Evolutionary conservation across 1,140 invertebrate species (phyloP).

Genomic region (Agraylea sexmaculata): DNA sequence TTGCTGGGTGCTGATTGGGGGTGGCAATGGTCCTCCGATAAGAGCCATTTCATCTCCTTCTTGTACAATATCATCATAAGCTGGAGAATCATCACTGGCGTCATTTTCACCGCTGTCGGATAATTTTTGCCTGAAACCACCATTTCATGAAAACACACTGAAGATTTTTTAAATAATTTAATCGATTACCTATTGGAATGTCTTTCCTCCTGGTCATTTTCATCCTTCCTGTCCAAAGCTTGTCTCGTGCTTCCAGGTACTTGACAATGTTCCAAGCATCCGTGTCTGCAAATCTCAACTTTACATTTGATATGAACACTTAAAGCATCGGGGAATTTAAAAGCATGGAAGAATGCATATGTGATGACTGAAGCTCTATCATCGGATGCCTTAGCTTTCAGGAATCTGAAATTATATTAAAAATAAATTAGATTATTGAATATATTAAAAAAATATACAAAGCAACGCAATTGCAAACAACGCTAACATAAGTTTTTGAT

Average conservation of each 20-base stretch:
- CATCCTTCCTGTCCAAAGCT: constrained; percentile 47
- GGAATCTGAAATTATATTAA: constrained; percentile 42
- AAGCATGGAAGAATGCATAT: constrained; percentile 91
- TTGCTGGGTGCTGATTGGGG: constrained; percentile 9
- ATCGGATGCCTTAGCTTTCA: constrained; percentile 75
- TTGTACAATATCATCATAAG: constrained; percentile 53
- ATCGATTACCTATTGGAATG: constrained; percentile 18
- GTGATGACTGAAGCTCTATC: constrained; percentile 84
- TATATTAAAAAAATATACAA: too few species aligned
- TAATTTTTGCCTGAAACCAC: constrained; percentile 17
- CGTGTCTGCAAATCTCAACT: constrained; percentile 83
- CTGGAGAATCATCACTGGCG: constrained; percentile 32
- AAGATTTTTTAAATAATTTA: too few species aligned
- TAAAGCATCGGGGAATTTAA: constrained; percentile 90
- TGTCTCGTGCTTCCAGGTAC: constrained; percentile 31
- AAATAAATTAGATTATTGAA: neutral
- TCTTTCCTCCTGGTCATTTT: constrained; percentile 35
- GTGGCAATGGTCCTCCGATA: constrained; percentile 13
- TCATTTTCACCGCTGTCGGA: constrained; percentile 22
- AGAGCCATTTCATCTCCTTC: constrained; percentile 39
- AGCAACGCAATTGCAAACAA: too few species aligned
- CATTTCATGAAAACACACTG: too few species aligned
- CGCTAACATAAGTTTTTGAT: too few species aligned
- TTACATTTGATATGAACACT: constrained; percentile 91
- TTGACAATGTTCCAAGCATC: constrained; percentile 81